Evolutionary conservation across 1,140 invertebrate species (phyloP).

Genomic region (Myzus persicae): DNA sequence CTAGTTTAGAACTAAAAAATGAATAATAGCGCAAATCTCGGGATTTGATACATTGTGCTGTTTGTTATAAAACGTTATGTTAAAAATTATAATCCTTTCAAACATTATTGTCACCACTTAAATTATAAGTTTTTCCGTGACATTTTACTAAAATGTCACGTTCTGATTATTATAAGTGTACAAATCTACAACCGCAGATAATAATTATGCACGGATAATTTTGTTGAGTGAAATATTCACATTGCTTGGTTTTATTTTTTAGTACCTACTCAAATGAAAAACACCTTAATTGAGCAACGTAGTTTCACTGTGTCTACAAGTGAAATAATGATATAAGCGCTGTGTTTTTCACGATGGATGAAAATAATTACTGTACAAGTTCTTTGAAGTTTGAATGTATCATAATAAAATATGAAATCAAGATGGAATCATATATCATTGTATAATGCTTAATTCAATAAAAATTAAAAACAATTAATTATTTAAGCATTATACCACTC

Average conservation of each 20-base stretch:
- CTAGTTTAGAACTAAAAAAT: not conserved
- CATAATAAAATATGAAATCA: not conserved
- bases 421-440: not conserved
- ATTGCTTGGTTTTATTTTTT: not conserved
- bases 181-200: constrained; percentile 20
- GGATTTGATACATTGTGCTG: not conserved
- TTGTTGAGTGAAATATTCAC: not conserved
- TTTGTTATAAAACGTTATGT: not conserved
- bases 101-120: not conserved
- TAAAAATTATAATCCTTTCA: constrained; percentile 12
- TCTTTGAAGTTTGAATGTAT: not conserved
- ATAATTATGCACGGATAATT: constrained; percentile 38
- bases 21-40: not conserved
- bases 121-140: constrained; percentile 27
- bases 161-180: constrained; percentile 32
- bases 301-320: not conserved
- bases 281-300: not conserved
- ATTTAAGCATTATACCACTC: not conserved
- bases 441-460: not conserved
- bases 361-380: not conserved
- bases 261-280: not conserved
- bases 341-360: not conserved
- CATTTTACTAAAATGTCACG: not conserved
- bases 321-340: not conserved
- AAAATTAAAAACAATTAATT: not conserved